These are phyloP conservation scores for Lophochroa leadbeateri DNA, from an alignment of 2,113 vertebrate genomes.

Conservation along the genomic window DNA sequence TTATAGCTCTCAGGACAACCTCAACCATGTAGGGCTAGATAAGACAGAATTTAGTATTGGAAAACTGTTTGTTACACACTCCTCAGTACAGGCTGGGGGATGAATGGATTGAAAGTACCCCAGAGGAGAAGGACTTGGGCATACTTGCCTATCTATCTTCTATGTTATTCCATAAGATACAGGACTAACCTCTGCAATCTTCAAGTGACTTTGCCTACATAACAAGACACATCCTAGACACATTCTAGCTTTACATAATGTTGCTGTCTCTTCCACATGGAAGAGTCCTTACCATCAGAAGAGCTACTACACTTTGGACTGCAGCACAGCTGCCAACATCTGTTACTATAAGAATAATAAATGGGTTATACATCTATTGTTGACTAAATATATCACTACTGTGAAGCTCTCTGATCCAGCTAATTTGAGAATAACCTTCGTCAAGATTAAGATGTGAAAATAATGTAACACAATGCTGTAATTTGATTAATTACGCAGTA, in stretches of 20 bases:
- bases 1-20: neutral
- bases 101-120: neutral
- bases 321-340: neutral
- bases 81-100: neutral
- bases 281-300: neutral
- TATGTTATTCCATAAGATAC: rapidly evolving
- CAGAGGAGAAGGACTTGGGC: neutral
- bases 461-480: constrained; percentile 39
- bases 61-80: neutral
- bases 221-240: neutral
- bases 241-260: neutral
- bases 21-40: neutral
- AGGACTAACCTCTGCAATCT: neutral
- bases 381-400: neutral
- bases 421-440: constrained; percentile 36
- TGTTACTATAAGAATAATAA: neutral
- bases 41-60: neutral
- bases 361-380: neutral
- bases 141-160: neutral
- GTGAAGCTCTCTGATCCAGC: neutral
- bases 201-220: neutral
- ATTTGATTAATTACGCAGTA: constrained; percentile 53
- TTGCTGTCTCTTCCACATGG: neutral
- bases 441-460: constrained; percentile 47
- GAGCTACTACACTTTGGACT: neutral